Evolutionary conservation across 2,113 vertebrate genomes (phyloP).

Genomic region (Gallinago paraguaiae): DNA sequence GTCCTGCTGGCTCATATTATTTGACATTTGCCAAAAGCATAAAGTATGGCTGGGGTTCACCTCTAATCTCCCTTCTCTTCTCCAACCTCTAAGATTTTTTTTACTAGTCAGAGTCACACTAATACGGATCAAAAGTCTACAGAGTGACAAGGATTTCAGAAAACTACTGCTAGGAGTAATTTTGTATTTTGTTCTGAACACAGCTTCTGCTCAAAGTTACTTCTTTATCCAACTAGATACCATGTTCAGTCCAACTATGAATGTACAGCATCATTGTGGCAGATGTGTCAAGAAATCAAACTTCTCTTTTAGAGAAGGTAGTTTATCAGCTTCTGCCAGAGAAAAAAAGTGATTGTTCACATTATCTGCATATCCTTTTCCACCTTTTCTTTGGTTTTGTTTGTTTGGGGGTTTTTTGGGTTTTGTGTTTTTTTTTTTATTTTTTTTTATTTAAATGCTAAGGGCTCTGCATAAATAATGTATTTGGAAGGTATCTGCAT

Average conservation of each 20-base stretch:
- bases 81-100: not conserved
- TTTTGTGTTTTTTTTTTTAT: too few species aligned
- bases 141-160: not conserved
- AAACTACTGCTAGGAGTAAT: not conserved
- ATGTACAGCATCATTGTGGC: not conserved
- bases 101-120: not conserved
- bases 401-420: not conserved
- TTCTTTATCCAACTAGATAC: not conserved
- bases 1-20: not conserved
- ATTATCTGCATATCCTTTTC: not conserved
- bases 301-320: not conserved
- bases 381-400: not conserved
- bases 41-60: not conserved
- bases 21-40: not conserved
- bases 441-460: not conserved
- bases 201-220: not conserved
- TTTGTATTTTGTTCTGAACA: not conserved
- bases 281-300: not conserved
- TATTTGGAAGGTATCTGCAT: not conserved
- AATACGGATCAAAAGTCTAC: fast-evolving
- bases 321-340: not conserved
- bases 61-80: not conserved
- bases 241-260: not conserved
- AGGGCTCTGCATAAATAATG: not conserved
- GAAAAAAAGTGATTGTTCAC: not conserved